These are phyloP conservation scores for Oscheius sp. DNA, from an alignment of 2,888 invertebrate genomes.

Conservation along the genomic window DNA sequence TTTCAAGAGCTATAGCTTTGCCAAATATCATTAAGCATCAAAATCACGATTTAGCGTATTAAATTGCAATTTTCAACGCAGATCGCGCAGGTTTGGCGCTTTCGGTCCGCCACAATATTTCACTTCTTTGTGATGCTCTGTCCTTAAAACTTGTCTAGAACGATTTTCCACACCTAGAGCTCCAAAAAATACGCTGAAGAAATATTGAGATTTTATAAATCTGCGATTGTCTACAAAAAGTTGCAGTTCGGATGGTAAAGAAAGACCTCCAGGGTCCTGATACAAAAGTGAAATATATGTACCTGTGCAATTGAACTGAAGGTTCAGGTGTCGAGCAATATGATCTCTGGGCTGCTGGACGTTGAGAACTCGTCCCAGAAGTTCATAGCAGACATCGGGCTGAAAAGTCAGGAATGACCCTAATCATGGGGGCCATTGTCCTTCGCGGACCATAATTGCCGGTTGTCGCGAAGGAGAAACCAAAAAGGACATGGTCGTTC, in stretches of 20 bases:
- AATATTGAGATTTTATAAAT: too few relatives aligned
- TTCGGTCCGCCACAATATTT: too few relatives aligned
- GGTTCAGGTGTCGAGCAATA: slow-evolving; percentile 38
- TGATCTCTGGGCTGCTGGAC: slow-evolving; percentile 36
- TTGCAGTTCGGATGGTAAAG: too few relatives aligned
- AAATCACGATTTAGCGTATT: neutral
- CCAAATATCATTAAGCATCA: neutral
- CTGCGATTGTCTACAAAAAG: too few relatives aligned
- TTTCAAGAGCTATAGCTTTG: neutral
- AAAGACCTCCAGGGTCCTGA: neutral
- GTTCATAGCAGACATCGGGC: slow-evolving; percentile 40
- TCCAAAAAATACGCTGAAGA: too few relatives aligned
- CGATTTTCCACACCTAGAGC: too few relatives aligned
- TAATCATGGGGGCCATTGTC: slow-evolving; percentile 14
- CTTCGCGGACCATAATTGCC: slow-evolving; percentile 22
- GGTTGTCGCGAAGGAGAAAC: slow-evolving; percentile 27
- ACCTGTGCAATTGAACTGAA: slow-evolving; percentile 41
- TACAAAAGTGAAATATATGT: neutral
- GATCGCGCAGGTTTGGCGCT: too few relatives aligned
- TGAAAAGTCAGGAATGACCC: slow-evolving; percentile 9
- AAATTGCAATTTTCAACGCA: neutral
- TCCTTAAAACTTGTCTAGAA: too few relatives aligned
- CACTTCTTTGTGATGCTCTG: too few relatives aligned
- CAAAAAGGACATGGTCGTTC: neutral
- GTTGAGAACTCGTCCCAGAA: slow-evolving; percentile 36